Evolutionary conservation across 92 coral and sea anemone genomes (phyloP), one percentile per base, ranked within the genome.

Genomic region (Nematostella vectensis): DNA sequence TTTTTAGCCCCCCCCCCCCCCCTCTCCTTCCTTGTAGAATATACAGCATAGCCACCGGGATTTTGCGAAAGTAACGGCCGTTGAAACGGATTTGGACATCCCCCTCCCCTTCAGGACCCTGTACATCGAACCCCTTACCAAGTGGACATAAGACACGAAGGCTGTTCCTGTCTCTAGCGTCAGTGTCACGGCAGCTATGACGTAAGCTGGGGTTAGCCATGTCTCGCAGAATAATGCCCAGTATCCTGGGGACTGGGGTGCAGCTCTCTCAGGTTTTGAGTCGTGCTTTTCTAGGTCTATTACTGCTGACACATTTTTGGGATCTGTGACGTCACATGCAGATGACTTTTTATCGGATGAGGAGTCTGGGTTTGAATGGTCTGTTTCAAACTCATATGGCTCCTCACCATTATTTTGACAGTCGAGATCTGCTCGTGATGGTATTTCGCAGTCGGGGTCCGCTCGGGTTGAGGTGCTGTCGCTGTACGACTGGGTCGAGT

Each of bases 141-240:
- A 58, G 25, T 58, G 63, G 1, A 58, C 63, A 39, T 17, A 39
- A 1, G 63, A 31, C 26, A 58, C 63, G 25, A 58, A 58, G 1
- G 30, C 50, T 23, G 49, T 36, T 1, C 33, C 2, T 1, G 63
- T 39, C 25, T 58, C 48, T n/a, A 58, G 15, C 6, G 27, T 36
- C 15, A 58, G 17, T 20, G 63, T 33, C 11, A 39, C 18, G 0
- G 39, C 27, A 13, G 29, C 50, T 2, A 39, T 37, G 16, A 58
- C 17, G 23, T 37, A 58, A 8, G 11, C 9, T 33, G 63, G 63
- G 0, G 24, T 18, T 25, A 9, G 33, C 16, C 9, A 1, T 2
- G 43, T 26, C 25, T 21, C 30, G n/a, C 15, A 6, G 15, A 33
- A 33, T 15, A 33, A 6, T 33, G 40, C 6, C 15, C 6, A 15